Percentiles rank a stretch among this genome's conserved stretches.
These are phyloP conservation scores for Centrocercus urophasianus DNA, from an alignment of 2,113 vertebrate genomes.

Conservation along the genomic window DNA sequence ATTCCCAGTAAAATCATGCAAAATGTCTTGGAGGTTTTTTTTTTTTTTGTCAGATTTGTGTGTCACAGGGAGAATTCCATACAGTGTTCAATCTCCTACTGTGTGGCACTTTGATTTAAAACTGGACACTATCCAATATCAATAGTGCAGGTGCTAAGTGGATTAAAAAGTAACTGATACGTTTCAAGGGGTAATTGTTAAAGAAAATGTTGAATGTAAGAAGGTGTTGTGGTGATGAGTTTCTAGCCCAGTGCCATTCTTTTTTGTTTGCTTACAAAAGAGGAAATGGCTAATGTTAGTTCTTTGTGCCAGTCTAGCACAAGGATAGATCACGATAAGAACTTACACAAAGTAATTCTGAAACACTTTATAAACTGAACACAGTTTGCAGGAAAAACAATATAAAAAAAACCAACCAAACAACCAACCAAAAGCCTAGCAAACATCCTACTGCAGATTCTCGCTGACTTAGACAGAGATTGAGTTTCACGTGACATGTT, in stretches of 20 bases:
- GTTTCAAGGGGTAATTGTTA: neutral
- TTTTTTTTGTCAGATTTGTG: neutral
- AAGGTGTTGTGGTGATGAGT: neutral
- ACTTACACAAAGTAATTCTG: neutral
- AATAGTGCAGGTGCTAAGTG: neutral
- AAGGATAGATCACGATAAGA: neutral
- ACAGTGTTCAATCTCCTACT: neutral
- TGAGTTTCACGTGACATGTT: neutral
- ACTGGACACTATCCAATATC: neutral
- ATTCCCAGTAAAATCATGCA: neutral
- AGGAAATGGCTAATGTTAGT: neutral
- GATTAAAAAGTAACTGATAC: slow-evolving; percentile 12
- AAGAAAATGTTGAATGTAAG: neutral
- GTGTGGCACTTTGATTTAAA: slow-evolving; percentile 3
- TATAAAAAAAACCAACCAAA: neutral
- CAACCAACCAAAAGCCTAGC: neutral
- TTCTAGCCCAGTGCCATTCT: neutral
- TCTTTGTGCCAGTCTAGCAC: neutral
- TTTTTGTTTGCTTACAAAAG: neutral
- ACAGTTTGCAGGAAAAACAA: neutral
- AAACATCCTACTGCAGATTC: neutral
- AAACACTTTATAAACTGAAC: neutral
- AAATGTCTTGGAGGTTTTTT: neutral
- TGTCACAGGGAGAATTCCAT: neutral
- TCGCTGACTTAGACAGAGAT: neutral